Conservation (phyloP, 2,797 vertebrate species). For the Esox masquinongy region DNA sequence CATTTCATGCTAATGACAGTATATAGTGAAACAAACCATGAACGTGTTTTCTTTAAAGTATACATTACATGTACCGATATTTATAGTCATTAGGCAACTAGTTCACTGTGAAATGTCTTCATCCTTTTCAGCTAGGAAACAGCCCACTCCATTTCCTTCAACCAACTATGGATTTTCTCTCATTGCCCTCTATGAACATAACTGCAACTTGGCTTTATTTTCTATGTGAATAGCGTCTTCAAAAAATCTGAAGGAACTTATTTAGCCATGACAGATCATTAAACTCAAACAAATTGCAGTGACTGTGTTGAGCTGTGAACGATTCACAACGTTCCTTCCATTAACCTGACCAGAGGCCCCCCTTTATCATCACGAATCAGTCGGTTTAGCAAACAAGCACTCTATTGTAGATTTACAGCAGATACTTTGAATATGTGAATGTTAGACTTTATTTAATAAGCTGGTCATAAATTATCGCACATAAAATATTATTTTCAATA, state of each 20-base stretch:
- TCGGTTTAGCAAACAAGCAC: neutral
- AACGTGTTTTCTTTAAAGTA: neutral
- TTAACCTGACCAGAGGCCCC: neutral
- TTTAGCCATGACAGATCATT: neutral
- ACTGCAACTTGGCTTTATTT: neutral
- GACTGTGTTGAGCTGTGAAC: neutral
- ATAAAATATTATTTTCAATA: constrained; percentile 87
- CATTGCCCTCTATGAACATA: neutral
- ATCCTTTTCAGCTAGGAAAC: constrained; percentile 11
- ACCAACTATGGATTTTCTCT: constrained; percentile 7
- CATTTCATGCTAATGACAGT: neutral
- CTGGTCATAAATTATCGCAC: constrained; percentile 97
- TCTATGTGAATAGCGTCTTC: neutral
- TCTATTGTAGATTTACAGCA: neutral
- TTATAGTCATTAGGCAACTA: constrained; percentile 7
- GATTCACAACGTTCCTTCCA: neutral
- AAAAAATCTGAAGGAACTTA: neutral
- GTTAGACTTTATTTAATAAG: constrained; percentile 91
- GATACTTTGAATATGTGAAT: constrained; percentile 14
- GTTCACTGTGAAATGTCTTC: constrained; percentile 1
- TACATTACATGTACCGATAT: neutral
- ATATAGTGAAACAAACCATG: neutral
- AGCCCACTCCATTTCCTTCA: constrained; percentile 1
- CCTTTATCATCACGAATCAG: neutral
- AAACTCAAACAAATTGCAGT: neutral